Evolutionary conservation across 2,113 vertebrate genomes (phyloP).

Genomic region (Heliornis fulica): DNA sequence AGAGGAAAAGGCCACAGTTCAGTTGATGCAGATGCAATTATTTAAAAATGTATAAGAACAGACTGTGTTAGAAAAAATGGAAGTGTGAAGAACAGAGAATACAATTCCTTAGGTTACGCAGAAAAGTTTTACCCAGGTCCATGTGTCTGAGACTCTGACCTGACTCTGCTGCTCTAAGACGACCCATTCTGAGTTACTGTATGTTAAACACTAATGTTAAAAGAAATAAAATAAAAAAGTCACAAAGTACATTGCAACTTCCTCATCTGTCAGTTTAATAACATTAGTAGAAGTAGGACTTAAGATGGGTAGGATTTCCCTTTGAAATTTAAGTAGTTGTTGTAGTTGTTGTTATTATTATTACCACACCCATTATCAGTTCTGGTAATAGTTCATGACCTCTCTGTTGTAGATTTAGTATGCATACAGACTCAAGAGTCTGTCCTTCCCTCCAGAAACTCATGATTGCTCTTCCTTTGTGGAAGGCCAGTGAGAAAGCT

Average conservation of each 20-base stretch:
- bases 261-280: background rate
- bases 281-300: background rate
- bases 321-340: too few species aligned
- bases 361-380: background rate
- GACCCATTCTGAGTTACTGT: background rate
- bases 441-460: background rate
- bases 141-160: background rate
- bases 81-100: background rate
- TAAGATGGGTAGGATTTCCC: background rate
- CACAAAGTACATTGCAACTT: background rate
- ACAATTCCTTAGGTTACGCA: fast-evolving
- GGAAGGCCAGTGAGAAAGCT: background rate
- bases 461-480: background rate
- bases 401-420: background rate
- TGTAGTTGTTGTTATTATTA: background rate
- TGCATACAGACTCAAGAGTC: background rate
- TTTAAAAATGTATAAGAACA: background rate
- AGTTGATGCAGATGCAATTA: background rate
- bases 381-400: background rate
- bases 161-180: background rate
- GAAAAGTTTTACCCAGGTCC: background rate
- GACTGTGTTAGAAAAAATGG: background rate
- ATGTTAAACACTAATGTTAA: fast-evolving
- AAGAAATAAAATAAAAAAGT: background rate
- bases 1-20: background rate